Conservation (phyloP, 1,140 invertebrate species). For the Maniola jurtina region DNA sequence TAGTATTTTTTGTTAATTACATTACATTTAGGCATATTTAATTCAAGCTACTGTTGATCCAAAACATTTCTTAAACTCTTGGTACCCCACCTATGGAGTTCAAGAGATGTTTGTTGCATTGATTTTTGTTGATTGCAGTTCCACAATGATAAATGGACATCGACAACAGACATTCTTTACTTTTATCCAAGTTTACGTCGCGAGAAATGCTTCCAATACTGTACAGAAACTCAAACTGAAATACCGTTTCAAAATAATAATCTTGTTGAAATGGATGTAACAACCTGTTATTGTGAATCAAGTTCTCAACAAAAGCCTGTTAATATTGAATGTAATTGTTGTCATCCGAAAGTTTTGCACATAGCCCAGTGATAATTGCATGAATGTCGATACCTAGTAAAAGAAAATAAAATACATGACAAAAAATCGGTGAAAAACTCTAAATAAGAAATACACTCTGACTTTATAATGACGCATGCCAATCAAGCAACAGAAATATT, state of each 20-base stretch:
- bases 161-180: slow-evolving; percentile 67
- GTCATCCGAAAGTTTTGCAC: background rate
- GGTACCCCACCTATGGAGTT: no score
- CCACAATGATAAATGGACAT: slow-evolving; percentile 62
- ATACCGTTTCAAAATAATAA: background rate
- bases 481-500: slow-evolving; percentile 31
- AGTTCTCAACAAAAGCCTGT: background rate
- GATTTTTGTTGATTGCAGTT: slow-evolving; percentile 52
- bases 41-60: no score
- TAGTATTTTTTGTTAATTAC: no score
- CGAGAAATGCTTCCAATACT: slow-evolving; percentile 10
- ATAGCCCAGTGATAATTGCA: slow-evolving; percentile 22
- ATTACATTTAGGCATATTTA: no score
- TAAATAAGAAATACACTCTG: no score
- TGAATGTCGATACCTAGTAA: slow-evolving; percentile 41
- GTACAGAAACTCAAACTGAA: slow-evolving; percentile 26
- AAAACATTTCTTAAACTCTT: no score
- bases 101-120: background rate
- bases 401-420: slow-evolving; percentile 13
- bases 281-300: background rate
- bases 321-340: background rate
- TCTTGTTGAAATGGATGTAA: background rate
- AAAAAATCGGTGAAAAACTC: slow-evolving; percentile 14
- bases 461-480: slow-evolving; percentile 39
- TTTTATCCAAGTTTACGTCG: slow-evolving; percentile 52